A percentile compares a stretch with the other conserved stretches of the same genome.
Conservation (phyloP, 2,797 vertebrate genomes). For the Setipinna tenuifilis region DNA sequence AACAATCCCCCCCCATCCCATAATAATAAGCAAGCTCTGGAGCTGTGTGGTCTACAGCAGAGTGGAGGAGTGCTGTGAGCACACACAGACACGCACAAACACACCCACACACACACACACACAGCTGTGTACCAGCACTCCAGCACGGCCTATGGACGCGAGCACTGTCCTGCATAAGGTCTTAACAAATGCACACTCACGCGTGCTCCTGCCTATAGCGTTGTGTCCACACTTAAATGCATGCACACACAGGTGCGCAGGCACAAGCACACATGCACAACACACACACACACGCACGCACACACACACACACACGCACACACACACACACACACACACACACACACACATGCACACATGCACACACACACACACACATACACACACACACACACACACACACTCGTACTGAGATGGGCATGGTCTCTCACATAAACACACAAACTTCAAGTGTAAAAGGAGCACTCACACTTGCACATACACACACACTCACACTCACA, state of each 20-base stretch:
- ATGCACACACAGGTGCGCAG: not conserved
- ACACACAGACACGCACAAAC: not conserved
- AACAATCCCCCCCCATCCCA: not conserved
- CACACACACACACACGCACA: not conserved
- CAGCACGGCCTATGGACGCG: not conserved
- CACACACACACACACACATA: not conserved
- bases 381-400: not conserved
- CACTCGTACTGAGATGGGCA: too few species aligned
- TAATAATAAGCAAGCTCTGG: not conserved
- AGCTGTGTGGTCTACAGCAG: slow-evolving; percentile 7
- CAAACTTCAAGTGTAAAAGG: too few species aligned
- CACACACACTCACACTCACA: too few species aligned
- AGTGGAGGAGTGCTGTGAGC: not conserved
- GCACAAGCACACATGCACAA: too few species aligned
- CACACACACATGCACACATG: slow-evolving; percentile 37
- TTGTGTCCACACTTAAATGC: not conserved
- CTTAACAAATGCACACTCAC: slow-evolving; percentile 10
- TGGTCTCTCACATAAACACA: too few species aligned
- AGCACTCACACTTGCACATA: too few species aligned
- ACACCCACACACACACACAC: not conserved
- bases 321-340: slow-evolving; percentile 22
- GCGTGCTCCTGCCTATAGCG: not conserved
- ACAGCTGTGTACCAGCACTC: not conserved
- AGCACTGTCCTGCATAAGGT: not conserved
- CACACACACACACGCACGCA: slow-evolving; percentile 37